Base-by-base conservation (phyloP, 2,797 vertebrate genomes). In the Takifugu rubripes region DNA sequence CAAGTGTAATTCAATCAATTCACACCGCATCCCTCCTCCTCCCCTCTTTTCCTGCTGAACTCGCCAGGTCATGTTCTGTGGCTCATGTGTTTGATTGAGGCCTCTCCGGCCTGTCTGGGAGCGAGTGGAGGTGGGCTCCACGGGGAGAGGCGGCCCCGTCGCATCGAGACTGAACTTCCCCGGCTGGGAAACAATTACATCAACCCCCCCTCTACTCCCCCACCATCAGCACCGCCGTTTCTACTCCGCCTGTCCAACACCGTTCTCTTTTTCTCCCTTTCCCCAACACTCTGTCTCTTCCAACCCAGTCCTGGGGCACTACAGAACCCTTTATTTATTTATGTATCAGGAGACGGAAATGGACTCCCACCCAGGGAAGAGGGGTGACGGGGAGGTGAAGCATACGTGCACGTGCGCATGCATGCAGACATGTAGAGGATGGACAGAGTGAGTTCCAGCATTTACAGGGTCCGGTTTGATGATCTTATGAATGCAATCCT, bases 301-400 rank as follows among this genome's bases (percentile, higher is more conserved):
- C 68, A 68, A 71, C 66, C 61, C 65, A 55, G 76, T 86, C 88
- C 87, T 75, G 75, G 70, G 88, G 88, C 89, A 74, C 81, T 78
- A 82, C 66, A 70, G 70, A 75, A 65, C 72, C 77, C 62, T 79
- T 73, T 82, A 88, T 91, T 91, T 90, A 88, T 90, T 90, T 90
- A 86, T 88, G 78, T 83, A 87, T 84, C 77, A 85, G 65, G 68
- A 88, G 83, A 86, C 79, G 86, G 88, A 89, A 87, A 87, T 82
- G 84, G 86, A 79, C 77, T 85, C 81, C 87, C 81, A 84, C 87
- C 74, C 77, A 86, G 77, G 64, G 83, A 83, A 76, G 70, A 82
- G 76, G 85, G 87, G 81, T 88, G 73, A 85, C 57, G 72, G 49
- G 56, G 81, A 87, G 84, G 85, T 88, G 81, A 87, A 72, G 64